Evolutionary conservation across 2,113 vertebrate species (phyloP), one percentile per base, ranked within the genome.

Genomic region (Pleuronectes platessa): DNA sequence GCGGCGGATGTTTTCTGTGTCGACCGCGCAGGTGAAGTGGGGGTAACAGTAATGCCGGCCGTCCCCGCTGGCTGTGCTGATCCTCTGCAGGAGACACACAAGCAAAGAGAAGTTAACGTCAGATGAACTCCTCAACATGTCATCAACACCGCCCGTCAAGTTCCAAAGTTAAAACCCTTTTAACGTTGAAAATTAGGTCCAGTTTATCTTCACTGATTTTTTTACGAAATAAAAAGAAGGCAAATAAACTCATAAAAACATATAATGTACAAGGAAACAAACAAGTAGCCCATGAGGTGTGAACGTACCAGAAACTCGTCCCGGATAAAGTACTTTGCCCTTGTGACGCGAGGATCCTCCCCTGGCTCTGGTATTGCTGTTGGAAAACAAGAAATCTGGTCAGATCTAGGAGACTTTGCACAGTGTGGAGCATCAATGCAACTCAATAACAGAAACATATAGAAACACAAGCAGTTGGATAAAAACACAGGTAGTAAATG

Each of bases 281-380:
- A 42, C n/a, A 61, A 69, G 69, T 71, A 49, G 71, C 75, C 21
- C 24, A 17, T 10, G 15, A 61, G 15, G 5, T 18, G 18, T 51
- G 18, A 51, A 51, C 15, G 47, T 9, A 99, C 97, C 97, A 99
- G 95, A 94, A 99, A 99, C 93, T 99, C 97, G 40, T 99, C 97
- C 70, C 98, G 97, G 89, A 99, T 99, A 94, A 99, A 99, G 95
- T 99, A 99, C 95, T 99, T 99, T 91, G 98, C 98, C 94, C 97
- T 96, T 89, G 97, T 99, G 93, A 99, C 98, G 60, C 96, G 96
- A 60, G 97, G 96, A 93, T 99, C 97, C 93, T 99, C 97, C 74
- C 96, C 96, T 60, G 93, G 94, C 89, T 99, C 98, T 20, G 96
- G 97, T 95, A 95, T 96, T 86, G 98, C 98, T 99, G 85, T 82